Evolutionary conservation across 1,140 invertebrate genomes (phyloP).

Genomic region (Micrasema longulum): DNA sequence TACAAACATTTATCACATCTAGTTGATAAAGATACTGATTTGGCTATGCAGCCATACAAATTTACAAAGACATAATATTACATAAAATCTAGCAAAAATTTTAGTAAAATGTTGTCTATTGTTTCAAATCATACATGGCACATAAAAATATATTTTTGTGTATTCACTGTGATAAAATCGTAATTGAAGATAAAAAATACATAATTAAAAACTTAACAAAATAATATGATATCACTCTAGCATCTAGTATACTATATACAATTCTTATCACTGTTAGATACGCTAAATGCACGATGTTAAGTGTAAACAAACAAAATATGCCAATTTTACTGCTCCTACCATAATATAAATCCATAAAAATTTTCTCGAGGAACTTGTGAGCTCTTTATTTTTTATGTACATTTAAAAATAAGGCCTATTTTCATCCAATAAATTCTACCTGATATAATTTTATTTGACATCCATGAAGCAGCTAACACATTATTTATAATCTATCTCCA

Average conservation of each 20-base stretch:
- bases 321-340: constrained; percentile 1
- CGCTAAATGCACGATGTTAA: background rate
- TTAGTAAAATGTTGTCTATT: too few species aligned
- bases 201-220: constrained; percentile 26
- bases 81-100: background rate
- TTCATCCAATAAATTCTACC: constrained; percentile 1
- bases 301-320: constrained; percentile 16
- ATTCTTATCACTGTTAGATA: background rate
- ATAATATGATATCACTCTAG: constrained; percentile 3
- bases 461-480: background rate
- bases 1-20: too few species aligned
- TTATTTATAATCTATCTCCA: too few species aligned
- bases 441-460: constrained; percentile 9
- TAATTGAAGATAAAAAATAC: too few species aligned
- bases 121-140: too few species aligned
- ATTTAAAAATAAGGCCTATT: constrained; percentile 41
- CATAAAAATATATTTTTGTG: too few species aligned
- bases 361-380: constrained; percentile 22
- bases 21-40: too few species aligned
- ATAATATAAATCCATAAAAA: constrained; percentile 14
- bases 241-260: constrained; percentile 14
- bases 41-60: too few species aligned
- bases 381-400: constrained; percentile 22
- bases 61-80: too few species aligned
- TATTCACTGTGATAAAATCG: too few species aligned